Conservation (phyloP, 2,888 invertebrate genomes). For the Chrysina gloriosa region DNA sequence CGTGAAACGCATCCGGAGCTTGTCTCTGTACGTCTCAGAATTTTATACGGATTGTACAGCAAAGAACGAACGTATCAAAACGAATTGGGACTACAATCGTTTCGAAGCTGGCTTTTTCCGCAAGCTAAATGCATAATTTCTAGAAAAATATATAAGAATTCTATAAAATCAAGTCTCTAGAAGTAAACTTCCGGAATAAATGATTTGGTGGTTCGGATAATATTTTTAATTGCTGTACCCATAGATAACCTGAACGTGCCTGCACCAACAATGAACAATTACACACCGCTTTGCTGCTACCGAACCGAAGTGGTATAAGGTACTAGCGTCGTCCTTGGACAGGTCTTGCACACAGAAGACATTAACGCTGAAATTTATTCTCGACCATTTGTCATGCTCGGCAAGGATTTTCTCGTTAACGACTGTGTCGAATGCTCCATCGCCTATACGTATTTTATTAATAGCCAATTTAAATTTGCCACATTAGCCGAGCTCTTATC, state of each 20-base stretch:
- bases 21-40: no score
- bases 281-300: neutral
- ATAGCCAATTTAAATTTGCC: constrained; percentile 27
- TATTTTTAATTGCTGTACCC: neutral
- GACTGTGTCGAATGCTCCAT: constrained; percentile 24
- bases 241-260: neutral
- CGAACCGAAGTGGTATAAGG: neutral
- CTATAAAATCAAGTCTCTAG: no score
- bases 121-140: no score
- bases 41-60: no score
- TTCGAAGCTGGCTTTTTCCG: no score
- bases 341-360: neutral
- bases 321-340: constrained; percentile 15
- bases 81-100: no score
- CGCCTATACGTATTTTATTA: constrained; percentile 10
- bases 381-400: constrained; percentile 28
- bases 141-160: no score
- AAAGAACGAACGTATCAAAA: no score
- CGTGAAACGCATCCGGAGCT: neutral
- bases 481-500: constrained; percentile 17
- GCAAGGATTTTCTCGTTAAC: constrained; percentile 28
- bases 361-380: constrained; percentile 31
- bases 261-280: constrained; percentile 8
- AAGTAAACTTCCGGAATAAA: no score
- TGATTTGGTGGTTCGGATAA: neutral